Base-by-base conservation (phyloP, 2,888 invertebrate genomes). In the Nezara viridula region DNA sequence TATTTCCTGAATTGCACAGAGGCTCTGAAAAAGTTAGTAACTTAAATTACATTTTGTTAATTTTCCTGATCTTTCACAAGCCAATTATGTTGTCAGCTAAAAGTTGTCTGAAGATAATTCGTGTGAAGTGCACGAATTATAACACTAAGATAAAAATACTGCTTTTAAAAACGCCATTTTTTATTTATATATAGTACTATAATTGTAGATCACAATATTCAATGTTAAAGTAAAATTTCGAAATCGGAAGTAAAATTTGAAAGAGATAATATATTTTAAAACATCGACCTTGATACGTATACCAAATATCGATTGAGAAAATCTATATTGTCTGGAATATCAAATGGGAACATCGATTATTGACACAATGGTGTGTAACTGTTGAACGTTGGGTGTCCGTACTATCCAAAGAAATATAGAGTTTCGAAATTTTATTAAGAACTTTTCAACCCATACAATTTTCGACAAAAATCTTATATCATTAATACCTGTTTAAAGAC, bases 251-350 rank as follows among this genome's bases (percentile, higher is more conserved):
- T 44, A 44, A 44, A 44, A 44, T 44, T n/a, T n/a, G n/a, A n/a
- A n/a, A n/a, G n/a, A n/a, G n/a, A n/a, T n/a, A n/a, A n/a, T 44
- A 44, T 44, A 44, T 44, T 44, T 44, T 7, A 44, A 44, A 44
- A 44, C 5, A 44, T 7, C 24, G 66, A 73, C 32, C 66, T 73
- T 73, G 19, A 37, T 37, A 19, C 27, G 32, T 0, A 66, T 32
- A 19, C 4, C 16, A 12, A 7, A 37, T 73, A 73, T 73, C 66
- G 1, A 73, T 37, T n/a, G 9, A 21, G 6, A 73, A 73, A 73
- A 73, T 73, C 66, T 37, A 37, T 37, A 73, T 73, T 73, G 66
- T 73, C 66, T 73, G 1, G 32, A 73, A 73, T 73, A 73, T 73
- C 66, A 37, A 73, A 73, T 37, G 66, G 32, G 66, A 32, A 37